These are phyloP conservation scores for Xanthostigma xanthostigma DNA, from an alignment of 2,888 invertebrate species.

Conservation along the genomic window DNA sequence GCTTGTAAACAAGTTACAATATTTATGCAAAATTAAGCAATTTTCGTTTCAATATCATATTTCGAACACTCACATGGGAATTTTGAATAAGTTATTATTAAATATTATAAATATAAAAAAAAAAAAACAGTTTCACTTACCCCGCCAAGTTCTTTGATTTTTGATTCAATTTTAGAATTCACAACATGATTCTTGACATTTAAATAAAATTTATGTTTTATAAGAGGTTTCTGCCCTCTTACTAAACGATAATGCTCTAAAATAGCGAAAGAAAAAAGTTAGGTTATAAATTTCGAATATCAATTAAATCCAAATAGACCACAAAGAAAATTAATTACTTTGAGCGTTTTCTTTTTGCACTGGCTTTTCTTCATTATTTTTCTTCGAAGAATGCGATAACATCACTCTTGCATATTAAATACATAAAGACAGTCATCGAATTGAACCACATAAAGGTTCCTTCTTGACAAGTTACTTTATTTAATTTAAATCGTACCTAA, in stretches of 20 bases:
- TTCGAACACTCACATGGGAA: no score
- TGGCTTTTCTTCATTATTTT: slow-evolving; percentile 1
- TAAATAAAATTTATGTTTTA: slow-evolving; percentile 58
- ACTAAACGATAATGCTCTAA: slow-evolving; percentile 18
- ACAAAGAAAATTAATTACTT: neutral
- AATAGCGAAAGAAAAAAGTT: slow-evolving; percentile 11
- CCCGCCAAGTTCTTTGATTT: slow-evolving; percentile 57
- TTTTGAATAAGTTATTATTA: neutral
- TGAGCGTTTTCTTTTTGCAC: neutral
- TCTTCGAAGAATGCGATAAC: slow-evolving; percentile 15
- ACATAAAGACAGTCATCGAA: neutral
- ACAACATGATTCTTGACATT: slow-evolving; percentile 56
- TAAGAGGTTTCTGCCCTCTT: slow-evolving; percentile 39
- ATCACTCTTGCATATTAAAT: slow-evolving; percentile 12
- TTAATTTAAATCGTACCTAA: neutral
- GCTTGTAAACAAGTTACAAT: no score
- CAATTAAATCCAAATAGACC: no score
- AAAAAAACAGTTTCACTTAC: slow-evolving; percentile 32
- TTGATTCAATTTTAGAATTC: slow-evolving; percentile 47
- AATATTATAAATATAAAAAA: neutral
- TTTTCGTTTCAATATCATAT: no score
- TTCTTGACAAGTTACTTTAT: slow-evolving; percentile 7
- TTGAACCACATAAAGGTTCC: neutral
- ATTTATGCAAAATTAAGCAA: no score
- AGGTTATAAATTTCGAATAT: slow-evolving; percentile 7